Evolutionary conservation across 2,888 invertebrate genomes (phyloP), one percentile per base, ranked within the genome.

Genomic region (Athalia circularis): DNA sequence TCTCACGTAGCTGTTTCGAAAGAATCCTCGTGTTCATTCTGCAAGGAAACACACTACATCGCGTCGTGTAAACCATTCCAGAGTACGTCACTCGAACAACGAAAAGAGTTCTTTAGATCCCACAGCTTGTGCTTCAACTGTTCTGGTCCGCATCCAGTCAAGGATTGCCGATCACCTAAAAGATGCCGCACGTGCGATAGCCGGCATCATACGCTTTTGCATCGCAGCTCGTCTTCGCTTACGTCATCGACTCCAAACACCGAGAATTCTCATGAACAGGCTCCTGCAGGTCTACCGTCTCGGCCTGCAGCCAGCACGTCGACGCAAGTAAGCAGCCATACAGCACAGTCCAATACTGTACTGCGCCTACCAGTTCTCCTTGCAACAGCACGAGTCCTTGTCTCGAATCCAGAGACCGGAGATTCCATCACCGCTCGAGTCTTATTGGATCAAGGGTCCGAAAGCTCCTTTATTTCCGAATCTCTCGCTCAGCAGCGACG

Each of bases 1-100:
- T 54, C 70, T 5, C 54, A 54, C 45, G 45, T n/a, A 2, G 43
- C 29, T 3, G 29, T 57, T 29, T n/a, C 57, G 3, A 68, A 29
- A 13, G 70, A 54, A 54, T 11, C 5, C 9, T 72, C 57, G 45
- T 72, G 70, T 13, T n/a, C 70, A 43, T 72, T 5, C 29, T 72
- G 70, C 47, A 43, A n/a, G 5, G 70, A 43, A 11, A 72, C 43
- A 7, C 70, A 57, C 11, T 70, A 43, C 57, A 54, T 70, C 45
- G 70, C 57, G 11, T 15, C 9, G 5, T 70, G 70, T 7, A 11
- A 11, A 43, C 6, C 70, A 0, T 72, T 54, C 4, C 43, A 57
- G 11, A 2, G 15, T 0, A 57, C 29, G 13, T 29, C 59, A 15
- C 11, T 72, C 45, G 70, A 72, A 13, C 57, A 72, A 13, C 29